phyloP scores from a whole-genome alignment of 2,888 invertebrate genomes.

The Cabera pusaria region DNA sequence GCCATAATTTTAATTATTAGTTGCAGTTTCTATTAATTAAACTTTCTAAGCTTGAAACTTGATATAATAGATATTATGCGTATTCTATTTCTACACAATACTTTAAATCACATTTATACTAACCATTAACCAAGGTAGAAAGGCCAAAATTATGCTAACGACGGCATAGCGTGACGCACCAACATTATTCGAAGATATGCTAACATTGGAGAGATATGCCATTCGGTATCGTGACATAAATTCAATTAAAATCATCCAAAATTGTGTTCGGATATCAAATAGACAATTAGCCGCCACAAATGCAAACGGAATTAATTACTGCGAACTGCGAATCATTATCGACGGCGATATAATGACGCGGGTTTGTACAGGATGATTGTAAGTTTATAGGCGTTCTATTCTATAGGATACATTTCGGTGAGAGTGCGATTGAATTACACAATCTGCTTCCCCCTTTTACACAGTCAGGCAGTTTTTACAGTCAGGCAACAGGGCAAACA shows the following conservation, averaged over 20 bases:
- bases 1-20: no score
- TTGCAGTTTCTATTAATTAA: no score
- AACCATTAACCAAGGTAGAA: constrained; percentile 12
- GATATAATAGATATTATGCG: no score
- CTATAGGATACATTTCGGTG: no score
- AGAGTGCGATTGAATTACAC: no score
- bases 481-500: no score
- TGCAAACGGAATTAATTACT: constrained; percentile 36
- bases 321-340: constrained; percentile 30
- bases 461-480: no score
- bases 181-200: constrained; percentile 10
- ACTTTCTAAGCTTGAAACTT: no score
- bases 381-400: no score
- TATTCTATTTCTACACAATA: no score
- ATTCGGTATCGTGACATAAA: constrained; percentile 25
- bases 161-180: constrained; percentile 10
- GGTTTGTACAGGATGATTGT: constrained; percentile 9
- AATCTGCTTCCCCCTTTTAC: no score
- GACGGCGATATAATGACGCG: constrained; percentile 19
- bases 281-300: constrained; percentile 33
- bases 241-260: constrained; percentile 34
- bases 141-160: constrained; percentile 15
- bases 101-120: no score
- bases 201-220: constrained; percentile 4
- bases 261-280: constrained; percentile 34